Conservation (phyloP, 2,888 invertebrate genomes). For the Sepioteuthis lessoniana region DNA sequence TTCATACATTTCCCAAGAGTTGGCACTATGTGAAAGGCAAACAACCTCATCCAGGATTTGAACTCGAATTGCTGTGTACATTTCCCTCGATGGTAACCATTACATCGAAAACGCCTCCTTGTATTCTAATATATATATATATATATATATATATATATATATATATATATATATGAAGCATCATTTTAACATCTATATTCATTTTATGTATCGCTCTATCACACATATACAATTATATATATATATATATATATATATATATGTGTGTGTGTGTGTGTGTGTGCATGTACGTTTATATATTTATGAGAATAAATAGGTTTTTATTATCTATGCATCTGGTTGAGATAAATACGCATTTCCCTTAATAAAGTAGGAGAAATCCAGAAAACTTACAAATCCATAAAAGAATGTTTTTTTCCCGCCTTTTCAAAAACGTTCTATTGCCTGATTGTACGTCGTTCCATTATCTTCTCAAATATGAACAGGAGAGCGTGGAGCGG, state of each 20-base stretch:
- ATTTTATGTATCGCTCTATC: not conserved
- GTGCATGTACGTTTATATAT: not conserved
- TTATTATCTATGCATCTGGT: not conserved
- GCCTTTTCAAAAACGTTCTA: constrained; percentile 2
- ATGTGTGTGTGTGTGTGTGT: too few relatives aligned
- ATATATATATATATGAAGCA: not conserved
- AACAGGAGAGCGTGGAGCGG: not conserved
- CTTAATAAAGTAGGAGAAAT: not conserved
- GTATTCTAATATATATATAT: not conserved
- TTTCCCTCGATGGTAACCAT: too few relatives aligned
- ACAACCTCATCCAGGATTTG: too few relatives aligned
- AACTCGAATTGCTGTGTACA: too few relatives aligned
- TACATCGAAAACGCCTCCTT: too few relatives aligned
- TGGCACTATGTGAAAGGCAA: too few relatives aligned
- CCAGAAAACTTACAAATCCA: not conserved
- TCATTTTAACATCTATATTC: too few relatives aligned
- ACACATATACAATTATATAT: too few relatives aligned
- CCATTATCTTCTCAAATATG: not conserved
- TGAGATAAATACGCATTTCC: not conserved
- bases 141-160: not conserved
- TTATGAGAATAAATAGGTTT: not conserved
- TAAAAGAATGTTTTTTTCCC: not conserved
- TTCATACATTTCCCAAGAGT: too few relatives aligned
- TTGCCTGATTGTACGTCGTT: not conserved
- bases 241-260: constrained; percentile 33